Evolutionary conservation across 2,797 vertebrate genomes (phyloP), one percentile per base, ranked within the genome.

Genomic region (Margarornis squamiger): DNA sequence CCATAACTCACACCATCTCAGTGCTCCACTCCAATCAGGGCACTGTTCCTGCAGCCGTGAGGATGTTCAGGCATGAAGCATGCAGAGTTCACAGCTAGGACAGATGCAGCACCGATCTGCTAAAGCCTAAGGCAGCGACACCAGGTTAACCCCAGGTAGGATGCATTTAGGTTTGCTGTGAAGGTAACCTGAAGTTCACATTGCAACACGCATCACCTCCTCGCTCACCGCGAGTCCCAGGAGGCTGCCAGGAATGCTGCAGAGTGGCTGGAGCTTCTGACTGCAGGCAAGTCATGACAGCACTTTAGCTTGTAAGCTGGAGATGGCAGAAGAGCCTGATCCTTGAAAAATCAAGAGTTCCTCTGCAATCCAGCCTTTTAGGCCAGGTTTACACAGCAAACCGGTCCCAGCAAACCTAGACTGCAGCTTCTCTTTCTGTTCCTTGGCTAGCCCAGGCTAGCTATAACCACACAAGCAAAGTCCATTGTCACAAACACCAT

Each of bases 401-500:
- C 46, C 17, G 21, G 76, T 36, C 58, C 73, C 93, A 78, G 61
- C 92, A 86, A 75, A 83, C 75, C 73, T 10, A 81, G 70, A 14
- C 63, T 88, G 83, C 88, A 93, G 66, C 88, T 93, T 95, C 88
- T 84, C 79, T 55, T 83, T 92, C 85, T 17, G 5, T 59, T 90
- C 45, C 86, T 86, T 59, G 92, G 86, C 88, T 76, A 73, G 83
- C 36, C 83, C 86, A 79, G 86, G 83, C 84, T 63, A 2, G 67
- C 74, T 89, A 70, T 12, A 95, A 86, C 90, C 84, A 81, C 89
- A 92, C 32, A 76, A 68, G 74, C 90, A 36, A 93, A 95, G 94
- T 95, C 96, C 95, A 92, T 80, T 75, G 86, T 75, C 29, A 10
- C 90, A 95, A 95, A 95, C 94, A 96, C 95, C 95, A 96, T 97